phyloP scores from a whole-genome alignment of 2,888 invertebrate species.

The Cerceris rybyensis region DNA sequence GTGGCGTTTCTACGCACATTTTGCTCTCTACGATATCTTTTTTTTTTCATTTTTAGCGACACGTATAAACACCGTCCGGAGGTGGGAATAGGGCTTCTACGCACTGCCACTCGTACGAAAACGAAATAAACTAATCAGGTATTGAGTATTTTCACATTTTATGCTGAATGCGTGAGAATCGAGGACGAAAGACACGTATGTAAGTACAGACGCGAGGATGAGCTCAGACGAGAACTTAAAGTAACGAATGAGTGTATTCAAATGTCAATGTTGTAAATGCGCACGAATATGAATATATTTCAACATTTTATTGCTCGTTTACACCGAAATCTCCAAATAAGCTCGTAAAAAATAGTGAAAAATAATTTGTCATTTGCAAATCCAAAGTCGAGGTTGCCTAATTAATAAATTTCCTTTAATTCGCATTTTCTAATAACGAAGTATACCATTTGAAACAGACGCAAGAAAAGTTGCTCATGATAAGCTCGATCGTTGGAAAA shows the following conservation, averaged over 20 bases:
- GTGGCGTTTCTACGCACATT: slow-evolving; percentile 53
- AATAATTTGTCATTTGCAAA: no score
- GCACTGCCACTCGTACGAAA: slow-evolving; percentile 59
- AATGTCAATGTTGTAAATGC: background rate
- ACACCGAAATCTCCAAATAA: background rate
- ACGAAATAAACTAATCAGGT: slow-evolving; percentile 64
- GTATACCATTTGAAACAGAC: background rate
- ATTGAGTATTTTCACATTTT: slow-evolving; percentile 72
- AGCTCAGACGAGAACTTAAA: slow-evolving; percentile 10
- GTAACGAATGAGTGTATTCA: background rate
- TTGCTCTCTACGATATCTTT: slow-evolving; percentile 51
- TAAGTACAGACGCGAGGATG: slow-evolving; percentile 30
- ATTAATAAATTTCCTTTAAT: background rate
- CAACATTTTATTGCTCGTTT: background rate
- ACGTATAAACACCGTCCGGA: slow-evolving; percentile 61
- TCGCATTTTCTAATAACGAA: background rate
- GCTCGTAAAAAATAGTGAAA: background rate
- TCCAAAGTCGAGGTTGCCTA: no score
- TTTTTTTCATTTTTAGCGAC: slow-evolving; percentile 50
- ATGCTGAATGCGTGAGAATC: slow-evolving; percentile 49
- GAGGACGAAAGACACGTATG: slow-evolving; percentile 22
- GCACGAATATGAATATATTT: background rate
- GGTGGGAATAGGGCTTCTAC: slow-evolving; percentile 48
- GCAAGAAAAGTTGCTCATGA: background rate
- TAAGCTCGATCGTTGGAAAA: background rate